These are phyloP conservation scores for Zoanthus sociatus DNA, from an alignment of 92 coral and sea anemone genomes.

Conservation along the genomic window DNA sequence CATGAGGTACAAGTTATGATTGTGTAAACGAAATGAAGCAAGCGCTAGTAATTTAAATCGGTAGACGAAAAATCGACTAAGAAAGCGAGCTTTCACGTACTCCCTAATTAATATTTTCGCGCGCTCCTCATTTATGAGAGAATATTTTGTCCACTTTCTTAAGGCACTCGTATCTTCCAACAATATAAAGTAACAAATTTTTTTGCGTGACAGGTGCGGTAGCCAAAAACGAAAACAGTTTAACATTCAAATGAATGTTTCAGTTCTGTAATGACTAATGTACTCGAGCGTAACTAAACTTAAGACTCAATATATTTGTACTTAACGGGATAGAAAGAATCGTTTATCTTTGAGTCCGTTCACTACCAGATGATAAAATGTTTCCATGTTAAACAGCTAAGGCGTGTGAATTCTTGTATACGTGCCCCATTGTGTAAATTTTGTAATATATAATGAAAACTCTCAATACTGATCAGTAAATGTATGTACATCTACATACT, in stretches of 20 bases:
- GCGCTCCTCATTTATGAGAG: not conserved
- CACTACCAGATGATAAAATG: not conserved
- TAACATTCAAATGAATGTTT: conserved; percentile 30
- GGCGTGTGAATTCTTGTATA: not conserved
- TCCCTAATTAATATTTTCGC: not conserved
- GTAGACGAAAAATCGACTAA: not conserved
- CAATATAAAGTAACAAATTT: conserved; percentile 12
- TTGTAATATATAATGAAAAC: conserved; percentile 16
- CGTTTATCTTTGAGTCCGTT: not conserved
- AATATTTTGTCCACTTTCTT: not conserved
- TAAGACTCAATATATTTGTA: conserved; percentile 5
- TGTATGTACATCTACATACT: conserved; percentile 23
- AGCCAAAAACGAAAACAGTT: conserved; percentile 21
- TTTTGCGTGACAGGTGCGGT: conserved; percentile 48
- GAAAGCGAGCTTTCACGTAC: not conserved
- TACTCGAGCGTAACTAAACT: conserved; percentile 47
- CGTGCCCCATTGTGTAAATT: not conserved
- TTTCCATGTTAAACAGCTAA: no score
- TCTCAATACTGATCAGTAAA: not conserved
- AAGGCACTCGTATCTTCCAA: not conserved
- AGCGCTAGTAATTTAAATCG: conserved; percentile 7
- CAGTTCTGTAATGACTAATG: not conserved
- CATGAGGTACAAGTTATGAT: conserved; percentile 15
- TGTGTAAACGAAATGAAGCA: conserved; percentile 26
- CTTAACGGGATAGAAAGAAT: not conserved